Conservation (phyloP, 2,888 invertebrate genomes). For the Cephonodes hylas region DNA sequence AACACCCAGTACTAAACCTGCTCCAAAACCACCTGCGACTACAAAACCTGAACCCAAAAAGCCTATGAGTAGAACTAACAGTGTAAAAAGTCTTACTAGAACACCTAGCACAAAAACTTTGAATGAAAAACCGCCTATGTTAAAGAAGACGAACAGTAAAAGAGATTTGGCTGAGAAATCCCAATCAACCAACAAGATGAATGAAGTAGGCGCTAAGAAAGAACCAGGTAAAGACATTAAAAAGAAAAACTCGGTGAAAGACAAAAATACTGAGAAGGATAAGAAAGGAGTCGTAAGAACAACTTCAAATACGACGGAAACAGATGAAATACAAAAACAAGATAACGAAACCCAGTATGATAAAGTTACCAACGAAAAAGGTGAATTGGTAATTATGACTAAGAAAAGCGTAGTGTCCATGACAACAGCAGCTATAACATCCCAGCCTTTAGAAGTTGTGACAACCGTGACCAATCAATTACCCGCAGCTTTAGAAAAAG, state of each 20-base stretch:
- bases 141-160: slow-evolving; percentile 60
- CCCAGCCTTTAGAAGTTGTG: slow-evolving; percentile 79
- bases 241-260: slow-evolving; percentile 27
- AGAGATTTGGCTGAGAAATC: slow-evolving; percentile 56
- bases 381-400: slow-evolving; percentile 69
- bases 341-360: slow-evolving; percentile 77
- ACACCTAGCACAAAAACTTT: slow-evolving; percentile 67
- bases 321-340: slow-evolving; percentile 58
- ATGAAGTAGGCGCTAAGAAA: slow-evolving; percentile 51
- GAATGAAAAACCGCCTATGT: slow-evolving; percentile 59
- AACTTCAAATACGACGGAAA: slow-evolving; percentile 41
- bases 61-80: slow-evolving; percentile 64
- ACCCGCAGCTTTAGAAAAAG: slow-evolving; percentile 72
- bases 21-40: slow-evolving; percentile 50
- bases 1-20: slow-evolving; percentile 52
- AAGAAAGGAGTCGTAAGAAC: slow-evolving; percentile 35
- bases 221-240: slow-evolving; percentile 39
- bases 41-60: slow-evolving; percentile 62
- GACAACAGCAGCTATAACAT: slow-evolving; percentile 81
- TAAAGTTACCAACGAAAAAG: slow-evolving; percentile 63
- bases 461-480: slow-evolving; percentile 79
- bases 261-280: slow-evolving; percentile 28
- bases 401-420: slow-evolving; percentile 79
- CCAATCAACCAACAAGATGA: slow-evolving; percentile 56
- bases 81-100: slow-evolving; percentile 66